Evolutionary conservation across 1,140 invertebrate genomes (phyloP).

Genomic region (Teleogryllus occipitalis): DNA sequence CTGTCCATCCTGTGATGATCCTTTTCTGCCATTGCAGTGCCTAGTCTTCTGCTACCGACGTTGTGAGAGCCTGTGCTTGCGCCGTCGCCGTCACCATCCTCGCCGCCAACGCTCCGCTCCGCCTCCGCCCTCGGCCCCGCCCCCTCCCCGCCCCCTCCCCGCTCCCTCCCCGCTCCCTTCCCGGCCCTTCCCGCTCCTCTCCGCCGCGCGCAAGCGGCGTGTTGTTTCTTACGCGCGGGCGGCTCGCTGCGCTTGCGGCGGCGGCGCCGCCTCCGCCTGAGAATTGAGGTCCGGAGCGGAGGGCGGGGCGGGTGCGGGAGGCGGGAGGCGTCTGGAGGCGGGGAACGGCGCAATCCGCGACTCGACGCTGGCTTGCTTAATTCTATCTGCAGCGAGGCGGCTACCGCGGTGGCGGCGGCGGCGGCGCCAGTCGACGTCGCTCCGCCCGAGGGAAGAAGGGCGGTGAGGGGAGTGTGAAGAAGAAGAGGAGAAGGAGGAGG

Average conservation of each 20-base stretch:
- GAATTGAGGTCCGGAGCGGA: background rate
- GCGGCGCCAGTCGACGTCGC: background rate
- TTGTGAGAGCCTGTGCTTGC: background rate
- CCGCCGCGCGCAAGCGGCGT: background rate
- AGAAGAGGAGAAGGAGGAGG: no score
- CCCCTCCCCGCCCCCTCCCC: no score
- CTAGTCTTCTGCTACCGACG: no score
- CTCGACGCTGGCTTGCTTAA: background rate
- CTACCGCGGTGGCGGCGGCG: background rate
- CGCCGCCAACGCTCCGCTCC: background rate
- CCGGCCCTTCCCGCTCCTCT: background rate
- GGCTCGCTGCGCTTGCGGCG: background rate
- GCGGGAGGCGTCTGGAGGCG: no score
- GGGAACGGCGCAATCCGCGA: background rate
- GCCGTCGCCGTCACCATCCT: background rate
- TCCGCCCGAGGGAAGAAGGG: background rate
- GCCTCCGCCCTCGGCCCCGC: no score
- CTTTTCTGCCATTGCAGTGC: background rate
- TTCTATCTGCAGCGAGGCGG: background rate
- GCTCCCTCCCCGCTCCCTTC: no score
- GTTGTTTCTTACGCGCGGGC: background rate
- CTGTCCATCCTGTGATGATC: background rate
- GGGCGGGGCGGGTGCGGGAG: background rate
- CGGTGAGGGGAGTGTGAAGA: no score
- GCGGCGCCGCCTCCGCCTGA: background rate